Evolutionary conservation across 2,888 invertebrate genomes (phyloP).

Genomic region (Synanthedon vespiformis): DNA sequence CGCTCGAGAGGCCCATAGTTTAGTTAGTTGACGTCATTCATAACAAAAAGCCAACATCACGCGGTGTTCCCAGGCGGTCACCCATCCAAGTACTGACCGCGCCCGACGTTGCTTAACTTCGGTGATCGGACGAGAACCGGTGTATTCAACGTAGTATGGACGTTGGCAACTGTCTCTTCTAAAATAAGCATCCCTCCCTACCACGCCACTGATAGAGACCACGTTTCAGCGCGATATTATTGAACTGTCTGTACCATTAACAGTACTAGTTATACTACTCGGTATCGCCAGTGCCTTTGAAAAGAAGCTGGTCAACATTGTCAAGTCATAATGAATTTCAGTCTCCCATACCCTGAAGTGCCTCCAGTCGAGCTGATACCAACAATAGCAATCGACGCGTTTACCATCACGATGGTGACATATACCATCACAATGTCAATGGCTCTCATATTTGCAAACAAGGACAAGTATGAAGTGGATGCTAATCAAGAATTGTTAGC

Average conservation of each 20-base stretch:
- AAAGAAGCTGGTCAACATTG: too few relatives aligned
- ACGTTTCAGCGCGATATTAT: too few relatives aligned
- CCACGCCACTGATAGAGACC: too few relatives aligned
- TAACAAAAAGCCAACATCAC: conserved; percentile 14
- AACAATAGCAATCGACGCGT: conserved; percentile 71
- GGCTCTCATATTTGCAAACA: conserved; percentile 83
- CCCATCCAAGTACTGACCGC: conserved; percentile 13
- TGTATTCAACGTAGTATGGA: conserved; percentile 46
- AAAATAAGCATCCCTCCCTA: too few relatives aligned
- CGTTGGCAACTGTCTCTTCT: conserved; percentile 18
- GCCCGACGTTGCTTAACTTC: conserved; percentile 43
- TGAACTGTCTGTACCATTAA: too few relatives aligned
- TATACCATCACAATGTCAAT: conserved; percentile 85
- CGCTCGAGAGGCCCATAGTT: too few relatives aligned
- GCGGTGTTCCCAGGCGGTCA: conserved; percentile 20
- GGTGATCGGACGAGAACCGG: conserved; percentile 46
- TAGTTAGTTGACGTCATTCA: too few relatives aligned
- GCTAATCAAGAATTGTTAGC: conserved; percentile 84
- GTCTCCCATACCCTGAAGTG: conserved; percentile 74
- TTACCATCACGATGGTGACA: conserved; percentile 81
- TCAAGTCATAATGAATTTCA: too few relatives aligned
- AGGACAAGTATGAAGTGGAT: conserved; percentile 79
- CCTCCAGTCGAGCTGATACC: conserved; percentile 74
- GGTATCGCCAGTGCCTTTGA: too few relatives aligned
- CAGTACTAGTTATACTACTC: too few relatives aligned